Base-by-base conservation (phyloP, 64 coral and sea anemone species). In the Acropora tenuis region DNA sequence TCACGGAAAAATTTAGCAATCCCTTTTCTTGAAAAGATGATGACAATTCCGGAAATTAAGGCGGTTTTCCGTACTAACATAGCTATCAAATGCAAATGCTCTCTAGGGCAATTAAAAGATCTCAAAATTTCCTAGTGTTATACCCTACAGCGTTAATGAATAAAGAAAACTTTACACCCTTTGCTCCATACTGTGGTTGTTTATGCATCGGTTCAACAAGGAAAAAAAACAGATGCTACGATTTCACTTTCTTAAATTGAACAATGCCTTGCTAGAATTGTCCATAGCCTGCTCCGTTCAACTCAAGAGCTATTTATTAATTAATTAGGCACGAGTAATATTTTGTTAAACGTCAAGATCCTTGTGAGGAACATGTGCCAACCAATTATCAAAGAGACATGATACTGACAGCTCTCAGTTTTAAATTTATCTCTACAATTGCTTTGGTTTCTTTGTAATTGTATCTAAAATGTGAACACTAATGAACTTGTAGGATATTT, bases 181-280 rank as follows among this genome's bases (percentile, higher is more conserved):
- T 71, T 72, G 45, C 82, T 71, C 9, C 65, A 68, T 47, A 61
- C 65, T 85, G 82, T 69, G 82, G 82, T 43, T 85, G 65, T 85
- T 69, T 85, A 49, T 17, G 65, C 15, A 8, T 46, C 5, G 42
- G 15, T 69, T 71, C 61, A 71, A 72, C 17, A 72, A 85, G 63
- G 7, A 71, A 84, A 85, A 85, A 85, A 59, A 85, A 71, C 61
- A 69, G 82, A 85, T 85, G 82, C 45, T 49, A 48, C 65, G 63
- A 20, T 43, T 81, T 58, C 8, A 58, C 60, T 63, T 82, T 82
- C 40, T 82, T 63, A 30, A 30, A 58, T 82, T 82, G 42, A 65
- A 65, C 41, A 82, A 82, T 82, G 57, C 16, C 53, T 63, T 5
- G 2, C 41, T 8, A 80, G 17, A 40, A 8, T 40, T 80, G 30